phyloP scores from a whole-genome alignment of 1,140 invertebrate genomes.

The Adoxophyes honmai region DNA sequence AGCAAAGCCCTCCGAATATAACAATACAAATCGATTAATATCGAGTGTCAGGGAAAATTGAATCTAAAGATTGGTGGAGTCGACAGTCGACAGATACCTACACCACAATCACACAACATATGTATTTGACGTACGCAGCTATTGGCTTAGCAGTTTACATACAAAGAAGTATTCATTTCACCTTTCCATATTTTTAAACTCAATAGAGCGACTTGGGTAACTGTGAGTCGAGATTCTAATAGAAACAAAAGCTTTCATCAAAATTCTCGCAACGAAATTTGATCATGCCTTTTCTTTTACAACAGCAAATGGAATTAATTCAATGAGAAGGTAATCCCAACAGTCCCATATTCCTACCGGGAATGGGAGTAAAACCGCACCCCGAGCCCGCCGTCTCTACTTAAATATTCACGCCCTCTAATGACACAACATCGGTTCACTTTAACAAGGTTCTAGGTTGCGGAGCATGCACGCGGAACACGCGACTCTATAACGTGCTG shows the following conservation, averaged over 20 bases:
- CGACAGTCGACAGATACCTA: no score
- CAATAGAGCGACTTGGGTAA: no score
- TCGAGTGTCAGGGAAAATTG: no score
- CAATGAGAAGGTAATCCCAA: slow-evolving; percentile 51
- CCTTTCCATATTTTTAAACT: no score
- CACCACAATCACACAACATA: no score
- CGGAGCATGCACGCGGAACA: slow-evolving; percentile 1
- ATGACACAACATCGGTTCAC: slow-evolving; percentile 54
- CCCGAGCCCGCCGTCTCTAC: slow-evolving; percentile 40
- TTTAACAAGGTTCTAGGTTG: slow-evolving; percentile 40
- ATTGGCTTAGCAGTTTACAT: no score
- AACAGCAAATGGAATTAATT: slow-evolving; percentile 51
- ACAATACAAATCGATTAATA: no score
- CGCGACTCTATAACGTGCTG: slow-evolving; percentile 5
- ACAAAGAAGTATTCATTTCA: no score
- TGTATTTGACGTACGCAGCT: no score
- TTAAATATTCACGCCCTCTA: slow-evolving; percentile 69
- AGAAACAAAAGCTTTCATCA: neutral
- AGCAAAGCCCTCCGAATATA: neutral
- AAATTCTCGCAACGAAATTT: slow-evolving; percentile 26
- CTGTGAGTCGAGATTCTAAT: no score
- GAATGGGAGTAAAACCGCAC: slow-evolving; percentile 35
- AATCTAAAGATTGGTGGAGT: no score
- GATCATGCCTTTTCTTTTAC: slow-evolving; percentile 33
- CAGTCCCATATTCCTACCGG: slow-evolving; percentile 37